These are phyloP conservation scores for Zaprionus camerounensis DNA, from an alignment of 1,140 invertebrate species.

Conservation along the genomic window DNA sequence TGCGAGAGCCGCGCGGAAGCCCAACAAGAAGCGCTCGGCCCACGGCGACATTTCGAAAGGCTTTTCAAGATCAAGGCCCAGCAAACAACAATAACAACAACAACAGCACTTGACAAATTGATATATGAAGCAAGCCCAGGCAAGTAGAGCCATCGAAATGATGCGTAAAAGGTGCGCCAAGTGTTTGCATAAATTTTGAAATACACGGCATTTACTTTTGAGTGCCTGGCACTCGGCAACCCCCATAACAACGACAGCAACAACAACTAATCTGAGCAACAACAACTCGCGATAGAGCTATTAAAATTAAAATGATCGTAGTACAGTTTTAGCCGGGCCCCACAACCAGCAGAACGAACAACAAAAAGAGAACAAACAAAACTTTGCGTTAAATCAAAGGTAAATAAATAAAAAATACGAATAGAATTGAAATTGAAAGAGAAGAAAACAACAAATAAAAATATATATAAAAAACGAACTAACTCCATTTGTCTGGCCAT, in stretches of 20 bases:
- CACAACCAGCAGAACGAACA: constrained; percentile 6
- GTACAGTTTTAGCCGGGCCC: constrained; percentile 49
- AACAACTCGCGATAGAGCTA: constrained; percentile 55
- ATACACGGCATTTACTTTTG: constrained; percentile 54
- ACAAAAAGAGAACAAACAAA: constrained; percentile 41
- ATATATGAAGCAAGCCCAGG: constrained; percentile 70
- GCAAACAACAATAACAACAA: constrained; percentile 24
- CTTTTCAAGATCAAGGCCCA: constrained; percentile 81
- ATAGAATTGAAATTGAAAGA: constrained; percentile 9
- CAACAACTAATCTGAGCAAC: neutral
- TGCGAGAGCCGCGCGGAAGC: constrained; percentile 69
- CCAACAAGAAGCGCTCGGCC: constrained; percentile 29
- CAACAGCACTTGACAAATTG: constrained; percentile 57
- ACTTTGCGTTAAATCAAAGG: constrained; percentile 69
- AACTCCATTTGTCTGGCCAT: constrained; percentile 26
- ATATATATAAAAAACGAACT: constrained; percentile 17
- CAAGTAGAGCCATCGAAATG: constrained; percentile 49
- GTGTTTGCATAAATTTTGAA: constrained; percentile 77
- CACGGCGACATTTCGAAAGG: constrained; percentile 74
- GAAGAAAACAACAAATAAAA: constrained; percentile 25
- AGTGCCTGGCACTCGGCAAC: constrained; percentile 69
- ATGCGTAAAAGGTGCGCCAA: constrained; percentile 65
- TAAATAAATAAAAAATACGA: constrained; percentile 66
- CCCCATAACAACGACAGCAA: constrained; percentile 15
- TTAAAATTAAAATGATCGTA: constrained; percentile 64